phyloP scores from a whole-genome alignment of 2,888 invertebrate genomes.

The Dichetophora obliterata region DNA sequence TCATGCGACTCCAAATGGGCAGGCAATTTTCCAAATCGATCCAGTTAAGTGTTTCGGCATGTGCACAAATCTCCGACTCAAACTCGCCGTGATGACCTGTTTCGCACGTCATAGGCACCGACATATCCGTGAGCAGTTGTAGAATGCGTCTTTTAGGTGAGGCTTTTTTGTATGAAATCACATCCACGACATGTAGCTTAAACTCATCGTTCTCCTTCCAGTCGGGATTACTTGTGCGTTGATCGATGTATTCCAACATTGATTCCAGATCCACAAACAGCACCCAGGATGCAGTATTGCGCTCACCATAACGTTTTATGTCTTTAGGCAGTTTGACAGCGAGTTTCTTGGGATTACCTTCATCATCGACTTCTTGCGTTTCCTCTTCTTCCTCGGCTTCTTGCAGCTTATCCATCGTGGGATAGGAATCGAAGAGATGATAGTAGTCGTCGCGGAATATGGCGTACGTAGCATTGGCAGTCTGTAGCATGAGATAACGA shows the following conservation, averaged over 20 bases:
- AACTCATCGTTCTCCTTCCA: conserved; percentile 60
- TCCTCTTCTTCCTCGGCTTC: conserved; percentile 47
- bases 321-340: conserved; percentile 52
- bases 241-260: conserved; percentile 61
- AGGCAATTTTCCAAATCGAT: conserved; percentile 62
- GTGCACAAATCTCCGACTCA: conserved; percentile 58
- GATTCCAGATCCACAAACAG: conserved; percentile 58
- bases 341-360: conserved; percentile 38
- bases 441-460: conserved; percentile 73
- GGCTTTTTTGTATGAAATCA: conserved; percentile 62
- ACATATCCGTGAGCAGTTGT: conserved; percentile 60
- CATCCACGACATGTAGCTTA: conserved; percentile 61
- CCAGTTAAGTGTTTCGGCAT: conserved; percentile 64
- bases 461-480: conserved; percentile 73
- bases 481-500: conserved; percentile 74
- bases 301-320: conserved; percentile 59
- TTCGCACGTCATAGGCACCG: conserved; percentile 56
- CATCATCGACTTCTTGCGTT: conserved; percentile 45
- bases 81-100: conserved; percentile 52
- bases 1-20: conserved; percentile 67
- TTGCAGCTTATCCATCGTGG: conserved; percentile 63
- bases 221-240: conserved; percentile 52
- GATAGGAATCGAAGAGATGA: conserved; percentile 77
- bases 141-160: conserved; percentile 58
- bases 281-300: conserved; percentile 68